phyloP scores from a whole-genome alignment of 2,113 vertebrate species.

The Prietella phreatophila region DNA sequence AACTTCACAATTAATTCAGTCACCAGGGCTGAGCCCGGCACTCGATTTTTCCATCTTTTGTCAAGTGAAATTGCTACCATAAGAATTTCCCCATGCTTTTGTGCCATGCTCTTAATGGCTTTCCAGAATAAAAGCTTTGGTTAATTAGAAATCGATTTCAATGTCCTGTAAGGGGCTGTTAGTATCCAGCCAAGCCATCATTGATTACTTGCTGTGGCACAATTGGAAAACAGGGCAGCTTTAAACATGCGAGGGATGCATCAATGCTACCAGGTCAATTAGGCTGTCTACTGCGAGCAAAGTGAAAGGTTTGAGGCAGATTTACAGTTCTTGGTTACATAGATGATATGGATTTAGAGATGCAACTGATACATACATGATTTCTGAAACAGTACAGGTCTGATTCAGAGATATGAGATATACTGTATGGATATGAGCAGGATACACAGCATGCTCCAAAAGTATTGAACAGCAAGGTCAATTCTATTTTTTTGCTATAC shows the following conservation, averaged over 20 bases:
- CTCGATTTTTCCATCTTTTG: conserved; percentile 28
- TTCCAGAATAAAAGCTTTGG: conserved; percentile 45
- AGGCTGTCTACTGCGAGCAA: not conserved
- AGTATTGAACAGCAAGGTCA: not conserved
- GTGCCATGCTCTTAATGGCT: conserved; percentile 33
- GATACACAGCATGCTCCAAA: not conserved
- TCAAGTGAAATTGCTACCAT: conserved; percentile 11
- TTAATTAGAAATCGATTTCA: conserved; percentile 52
- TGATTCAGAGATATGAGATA: not conserved
- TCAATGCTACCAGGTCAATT: conserved; percentile 35
- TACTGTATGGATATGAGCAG: not conserved
- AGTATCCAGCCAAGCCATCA: conserved; percentile 54
- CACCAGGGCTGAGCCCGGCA: conserved; percentile 46
- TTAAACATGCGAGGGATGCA: conserved; percentile 8
- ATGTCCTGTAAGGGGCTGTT: conserved; percentile 42
- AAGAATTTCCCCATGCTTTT: conserved; percentile 11
- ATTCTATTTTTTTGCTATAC: not conserved
- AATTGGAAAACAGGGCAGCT: not conserved
- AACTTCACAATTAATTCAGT: conserved; percentile 43
- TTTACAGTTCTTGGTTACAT: not conserved
- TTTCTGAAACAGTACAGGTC: not conserved
- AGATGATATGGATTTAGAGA: not conserved
- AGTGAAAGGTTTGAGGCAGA: not conserved
- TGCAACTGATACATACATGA: not conserved
- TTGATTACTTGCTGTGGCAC: conserved; percentile 48